Conservation (phyloP, 2,113 vertebrate species). For the Cardinalis cardinalis region DNA sequence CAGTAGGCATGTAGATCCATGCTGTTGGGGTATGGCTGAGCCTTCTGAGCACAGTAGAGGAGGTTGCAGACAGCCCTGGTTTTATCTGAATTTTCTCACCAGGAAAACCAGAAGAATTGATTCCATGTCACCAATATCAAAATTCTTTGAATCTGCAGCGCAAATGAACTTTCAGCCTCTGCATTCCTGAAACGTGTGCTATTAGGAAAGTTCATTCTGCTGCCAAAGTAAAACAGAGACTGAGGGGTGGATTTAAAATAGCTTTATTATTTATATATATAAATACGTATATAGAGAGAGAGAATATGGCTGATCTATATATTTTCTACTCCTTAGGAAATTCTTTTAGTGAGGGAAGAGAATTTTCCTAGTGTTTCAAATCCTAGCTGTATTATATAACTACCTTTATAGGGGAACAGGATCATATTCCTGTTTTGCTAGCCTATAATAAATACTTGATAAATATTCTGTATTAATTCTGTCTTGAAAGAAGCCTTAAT, state of each 20-base stretch:
- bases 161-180: not conserved
- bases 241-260: not conserved
- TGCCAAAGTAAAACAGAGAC: not conserved
- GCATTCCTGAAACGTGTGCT: not conserved
- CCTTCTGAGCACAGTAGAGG: not conserved
- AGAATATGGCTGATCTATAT: not conserved
- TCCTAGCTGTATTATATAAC: not conserved
- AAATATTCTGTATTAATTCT: not conserved
- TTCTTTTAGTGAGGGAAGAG: not conserved
- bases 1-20: not conserved
- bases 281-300: accelerated
- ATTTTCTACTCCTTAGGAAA: not conserved
- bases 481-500: not conserved
- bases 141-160: not conserved
- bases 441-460: not conserved
- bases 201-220: not conserved
- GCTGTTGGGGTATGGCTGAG: too few relatives aligned
- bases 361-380: not conserved
- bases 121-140: not conserved
- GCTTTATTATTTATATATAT: not conserved
- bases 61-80: accelerated
- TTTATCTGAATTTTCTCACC: not conserved
- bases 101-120: not conserved
- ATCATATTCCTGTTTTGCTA: not conserved
- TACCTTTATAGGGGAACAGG: not conserved